Conservation (phyloP, 2,113 vertebrate genomes). For the Petrocephalus microphthalmus region DNA sequence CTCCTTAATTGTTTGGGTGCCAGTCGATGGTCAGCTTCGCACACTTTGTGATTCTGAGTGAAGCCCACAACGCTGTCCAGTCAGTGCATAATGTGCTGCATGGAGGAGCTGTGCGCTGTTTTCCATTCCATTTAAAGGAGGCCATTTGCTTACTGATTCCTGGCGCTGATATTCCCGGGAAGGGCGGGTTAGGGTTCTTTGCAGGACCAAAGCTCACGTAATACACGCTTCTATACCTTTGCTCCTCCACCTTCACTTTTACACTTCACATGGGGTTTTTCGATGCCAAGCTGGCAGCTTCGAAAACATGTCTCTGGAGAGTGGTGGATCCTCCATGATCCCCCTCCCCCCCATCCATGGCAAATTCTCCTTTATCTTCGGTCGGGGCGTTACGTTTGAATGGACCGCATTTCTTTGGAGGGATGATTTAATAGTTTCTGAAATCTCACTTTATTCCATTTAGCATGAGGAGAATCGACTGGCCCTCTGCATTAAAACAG, state of each 20-base stretch:
- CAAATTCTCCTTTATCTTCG: slow-evolving; percentile 60
- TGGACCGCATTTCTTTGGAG: slow-evolving; percentile 62
- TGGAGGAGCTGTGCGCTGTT: not conserved
- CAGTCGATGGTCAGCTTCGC: not conserved
- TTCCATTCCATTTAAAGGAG: not conserved
- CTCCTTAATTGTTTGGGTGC: not conserved
- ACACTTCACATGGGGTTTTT: not conserved
- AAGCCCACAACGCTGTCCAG: not conserved
- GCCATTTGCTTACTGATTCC: not conserved
- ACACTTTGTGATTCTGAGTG: not conserved
- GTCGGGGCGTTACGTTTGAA: slow-evolving; percentile 61
- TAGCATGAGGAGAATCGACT: slow-evolving; percentile 59
- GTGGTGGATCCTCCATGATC: not conserved
- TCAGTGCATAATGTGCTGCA: not conserved
- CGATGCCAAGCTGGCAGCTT: not conserved
- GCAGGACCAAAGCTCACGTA: not conserved
- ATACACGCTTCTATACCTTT: not conserved
- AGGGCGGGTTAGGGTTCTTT: not conserved
- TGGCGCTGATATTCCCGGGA: not conserved
- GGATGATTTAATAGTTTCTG: slow-evolving; percentile 58
- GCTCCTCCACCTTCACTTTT: not conserved
- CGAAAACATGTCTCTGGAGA: not conserved
- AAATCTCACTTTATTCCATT: slow-evolving; percentile 65
- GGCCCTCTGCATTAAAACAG: slow-evolving; percentile 52
- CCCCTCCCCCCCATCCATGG: slow-evolving; percentile 42